Evolutionary conservation across 2,113 vertebrate genomes (phyloP).

Genomic region (Danio rerio): DNA sequence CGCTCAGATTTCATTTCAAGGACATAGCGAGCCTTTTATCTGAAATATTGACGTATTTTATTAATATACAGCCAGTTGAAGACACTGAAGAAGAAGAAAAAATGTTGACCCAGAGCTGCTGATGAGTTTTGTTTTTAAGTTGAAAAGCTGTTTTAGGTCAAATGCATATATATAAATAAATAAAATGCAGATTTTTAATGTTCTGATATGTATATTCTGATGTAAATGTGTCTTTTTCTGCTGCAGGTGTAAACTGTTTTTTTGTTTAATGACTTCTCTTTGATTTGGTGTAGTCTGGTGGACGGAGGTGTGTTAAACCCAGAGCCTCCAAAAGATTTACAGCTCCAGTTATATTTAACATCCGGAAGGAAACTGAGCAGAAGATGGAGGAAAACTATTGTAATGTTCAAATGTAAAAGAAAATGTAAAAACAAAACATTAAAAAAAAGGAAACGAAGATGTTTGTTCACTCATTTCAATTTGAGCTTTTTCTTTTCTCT

Average conservation of each 20-base stretch:
- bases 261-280: constrained; percentile 64
- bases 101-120: constrained; percentile 82
- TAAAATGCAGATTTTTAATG: constrained; percentile 63
- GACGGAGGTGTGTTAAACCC: constrained; percentile 91
- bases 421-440: constrained; percentile 73
- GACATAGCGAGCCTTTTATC: constrained; percentile 86
- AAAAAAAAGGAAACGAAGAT: constrained; percentile 72
- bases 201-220: constrained; percentile 71
- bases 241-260: constrained; percentile 64
- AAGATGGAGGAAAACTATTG: constrained; percentile 67
- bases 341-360: constrained; percentile 82
- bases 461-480: constrained; percentile 85
- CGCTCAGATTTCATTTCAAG: constrained; percentile 87
- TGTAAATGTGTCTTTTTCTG: constrained; percentile 73
- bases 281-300: constrained; percentile 69
- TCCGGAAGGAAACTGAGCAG: constrained; percentile 58
- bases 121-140: constrained; percentile 78
- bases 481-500: constrained; percentile 86
- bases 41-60: constrained; percentile 84
- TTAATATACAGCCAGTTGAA: constrained; percentile 89
- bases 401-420: constrained; percentile 83
- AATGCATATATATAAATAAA: constrained; percentile 78
- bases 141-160: constrained; percentile 81
- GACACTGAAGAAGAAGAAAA: constrained; percentile 88
- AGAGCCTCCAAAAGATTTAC: constrained; percentile 82